Evolutionary conservation across 2,797 vertebrate species (phyloP).

Genomic region (Anguilla marmorata): DNA sequence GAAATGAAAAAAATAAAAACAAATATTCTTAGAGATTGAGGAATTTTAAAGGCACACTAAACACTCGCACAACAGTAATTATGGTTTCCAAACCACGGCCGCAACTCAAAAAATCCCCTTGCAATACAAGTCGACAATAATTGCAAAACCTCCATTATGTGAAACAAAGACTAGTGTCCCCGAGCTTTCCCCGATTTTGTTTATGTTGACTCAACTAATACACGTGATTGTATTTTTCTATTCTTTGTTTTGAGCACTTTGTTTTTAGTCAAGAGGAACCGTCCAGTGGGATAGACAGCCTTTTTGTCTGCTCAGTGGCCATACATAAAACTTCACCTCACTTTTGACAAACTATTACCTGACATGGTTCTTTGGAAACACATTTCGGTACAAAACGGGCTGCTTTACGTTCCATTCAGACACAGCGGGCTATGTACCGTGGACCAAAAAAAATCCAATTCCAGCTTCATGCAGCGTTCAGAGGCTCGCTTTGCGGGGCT

Average conservation of each 20-base stretch:
- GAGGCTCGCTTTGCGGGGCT: constrained; percentile 42
- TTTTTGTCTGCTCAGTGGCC: not conserved
- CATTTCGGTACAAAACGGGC: not conserved
- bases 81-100: constrained; percentile 21
- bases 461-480: constrained; percentile 33
- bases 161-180: constrained; percentile 1
- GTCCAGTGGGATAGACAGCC: not conserved
- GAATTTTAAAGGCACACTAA: constrained; percentile 9
- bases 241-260: not conserved
- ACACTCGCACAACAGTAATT: constrained; percentile 24
- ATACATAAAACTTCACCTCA: not conserved
- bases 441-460: constrained; percentile 10
- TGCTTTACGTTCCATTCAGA: not conserved
- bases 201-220: not conserved
- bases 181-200: not conserved
- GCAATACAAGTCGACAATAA: constrained; percentile 9
- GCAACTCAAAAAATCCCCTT: constrained; percentile 21
- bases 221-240: constrained; percentile 4
- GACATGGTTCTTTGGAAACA: not conserved
- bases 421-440: not conserved
- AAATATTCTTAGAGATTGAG: constrained; percentile 13
- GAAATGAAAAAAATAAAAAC: not conserved
- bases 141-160: constrained; percentile 9
- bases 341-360: not conserved
- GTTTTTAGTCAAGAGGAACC: not conserved